Conservation (phyloP, 2,113 vertebrate species). For the Catharus fuscescens region DNA sequence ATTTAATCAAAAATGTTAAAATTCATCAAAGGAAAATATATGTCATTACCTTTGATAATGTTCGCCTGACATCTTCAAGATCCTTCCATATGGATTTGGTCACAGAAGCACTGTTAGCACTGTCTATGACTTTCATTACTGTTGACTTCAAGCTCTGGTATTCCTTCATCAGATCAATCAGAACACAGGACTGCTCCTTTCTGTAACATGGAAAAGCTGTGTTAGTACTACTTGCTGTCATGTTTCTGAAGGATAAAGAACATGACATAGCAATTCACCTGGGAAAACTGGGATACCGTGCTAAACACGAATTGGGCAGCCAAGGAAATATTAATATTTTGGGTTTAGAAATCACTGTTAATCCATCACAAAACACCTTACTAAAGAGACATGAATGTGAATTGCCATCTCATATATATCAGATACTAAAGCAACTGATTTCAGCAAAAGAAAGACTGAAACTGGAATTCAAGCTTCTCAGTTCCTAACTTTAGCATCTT, state of each 20-base stretch:
- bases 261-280: neutral
- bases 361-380: neutral
- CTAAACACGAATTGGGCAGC: neutral
- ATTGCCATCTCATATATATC: neutral
- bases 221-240: neutral
- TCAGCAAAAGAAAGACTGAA: neutral
- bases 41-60: conserved; percentile 81
- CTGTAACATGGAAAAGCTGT: conserved; percentile 67
- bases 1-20: neutral
- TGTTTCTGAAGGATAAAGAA: neutral
- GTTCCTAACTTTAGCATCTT: neutral
- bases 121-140: conserved; percentile 81
- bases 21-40: neutral
- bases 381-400: neutral
- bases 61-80: conserved; percentile 83
- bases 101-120: conserved; percentile 74
- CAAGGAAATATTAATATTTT: neutral
- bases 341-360: neutral
- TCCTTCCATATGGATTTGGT: conserved; percentile 84
- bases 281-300: neutral
- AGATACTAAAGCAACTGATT: neutral
- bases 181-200: conserved; percentile 83
- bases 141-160: conserved; percentile 83
- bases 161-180: conserved; percentile 85
- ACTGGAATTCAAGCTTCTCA: neutral